A percentile compares a stretch with the other conserved stretches of the same genome.
phyloP scores from a whole-genome alignment of 2,797 vertebrate species.

The Danio kyathit region DNA sequence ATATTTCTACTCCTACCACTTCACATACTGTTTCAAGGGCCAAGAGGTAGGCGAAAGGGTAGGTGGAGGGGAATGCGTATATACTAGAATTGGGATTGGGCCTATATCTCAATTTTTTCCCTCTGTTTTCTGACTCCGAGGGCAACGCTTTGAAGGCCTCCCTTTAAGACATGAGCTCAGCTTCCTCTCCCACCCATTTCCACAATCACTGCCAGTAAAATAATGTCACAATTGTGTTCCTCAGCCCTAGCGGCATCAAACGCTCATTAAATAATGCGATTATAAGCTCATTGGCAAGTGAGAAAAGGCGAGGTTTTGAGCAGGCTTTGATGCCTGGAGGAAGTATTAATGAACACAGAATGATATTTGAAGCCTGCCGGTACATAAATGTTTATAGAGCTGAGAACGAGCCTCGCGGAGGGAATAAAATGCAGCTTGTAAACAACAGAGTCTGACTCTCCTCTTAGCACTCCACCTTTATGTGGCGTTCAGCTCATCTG shows the following conservation, averaged over 20 bases:
- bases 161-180: conserved; percentile 48
- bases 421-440: conserved; percentile 33
- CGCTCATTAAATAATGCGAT: conserved; percentile 48
- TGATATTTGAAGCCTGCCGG: conserved; percentile 24
- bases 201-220: conserved; percentile 31
- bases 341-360: conserved; percentile 49
- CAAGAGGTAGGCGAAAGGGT: too few species aligned
- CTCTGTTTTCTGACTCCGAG: not conserved
- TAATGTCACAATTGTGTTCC: conserved; percentile 45
- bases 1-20: too few species aligned
- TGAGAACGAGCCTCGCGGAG: conserved; percentile 41
- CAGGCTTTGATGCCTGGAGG: conserved; percentile 54
- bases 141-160: conserved; percentile 14
- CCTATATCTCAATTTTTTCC: not conserved
- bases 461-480: not conserved
- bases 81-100: too few species aligned
- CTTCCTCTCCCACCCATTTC: conserved; percentile 53
- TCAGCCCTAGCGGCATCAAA: conserved; percentile 45
- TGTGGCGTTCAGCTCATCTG: not conserved
- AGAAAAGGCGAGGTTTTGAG: not conserved
- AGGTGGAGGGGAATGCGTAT: too few species aligned
- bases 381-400: conserved; percentile 65
- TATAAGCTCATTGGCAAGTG: conserved; percentile 41
- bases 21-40: too few species aligned
- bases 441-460: conserved; percentile 17